Percentiles rank a stretch among this genome's conserved stretches.
Evolutionary conservation across 2,888 invertebrate genomes (phyloP).

Genomic region (Andrena camellia): DNA sequence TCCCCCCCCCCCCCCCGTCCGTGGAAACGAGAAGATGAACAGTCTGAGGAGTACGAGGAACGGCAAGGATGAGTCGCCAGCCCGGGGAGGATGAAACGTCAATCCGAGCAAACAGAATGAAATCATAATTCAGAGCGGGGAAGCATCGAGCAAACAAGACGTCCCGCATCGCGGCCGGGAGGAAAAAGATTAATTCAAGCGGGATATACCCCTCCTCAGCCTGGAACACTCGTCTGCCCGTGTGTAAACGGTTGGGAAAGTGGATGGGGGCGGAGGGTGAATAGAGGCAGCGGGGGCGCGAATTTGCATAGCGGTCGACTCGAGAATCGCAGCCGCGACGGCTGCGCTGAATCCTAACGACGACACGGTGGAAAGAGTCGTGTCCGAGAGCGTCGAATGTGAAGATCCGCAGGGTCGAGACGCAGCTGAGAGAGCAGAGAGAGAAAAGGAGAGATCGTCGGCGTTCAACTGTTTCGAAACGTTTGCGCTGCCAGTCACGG

Average conservation of each 20-base stretch:
- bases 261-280: not conserved
- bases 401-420: conserved; percentile 9
- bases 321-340: conserved; percentile 73
- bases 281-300: not conserved
- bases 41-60: too few relatives aligned
- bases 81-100: too few relatives aligned
- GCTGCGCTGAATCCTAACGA: conserved; percentile 78
- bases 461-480: conserved; percentile 39
- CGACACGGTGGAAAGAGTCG: conserved; percentile 41
- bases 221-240: not conserved
- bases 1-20: too few relatives aligned
- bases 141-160: not conserved
- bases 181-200: conserved; percentile 25
- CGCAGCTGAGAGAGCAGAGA: not conserved
- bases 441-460: conserved; percentile 8
- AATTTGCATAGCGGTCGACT: conserved; percentile 79
- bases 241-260: conserved; percentile 9
- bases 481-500: conserved; percentile 66
- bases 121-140: not conserved
- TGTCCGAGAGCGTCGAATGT: conserved; percentile 33
- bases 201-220: conserved; percentile 12
- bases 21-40: too few relatives aligned
- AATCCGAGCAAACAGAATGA: too few relatives aligned
- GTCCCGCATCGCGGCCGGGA: not conserved
- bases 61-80: too few relatives aligned